Evolutionary conservation across 2,888 invertebrate genomes (phyloP).

Genomic region (Apamea crenata): DNA sequence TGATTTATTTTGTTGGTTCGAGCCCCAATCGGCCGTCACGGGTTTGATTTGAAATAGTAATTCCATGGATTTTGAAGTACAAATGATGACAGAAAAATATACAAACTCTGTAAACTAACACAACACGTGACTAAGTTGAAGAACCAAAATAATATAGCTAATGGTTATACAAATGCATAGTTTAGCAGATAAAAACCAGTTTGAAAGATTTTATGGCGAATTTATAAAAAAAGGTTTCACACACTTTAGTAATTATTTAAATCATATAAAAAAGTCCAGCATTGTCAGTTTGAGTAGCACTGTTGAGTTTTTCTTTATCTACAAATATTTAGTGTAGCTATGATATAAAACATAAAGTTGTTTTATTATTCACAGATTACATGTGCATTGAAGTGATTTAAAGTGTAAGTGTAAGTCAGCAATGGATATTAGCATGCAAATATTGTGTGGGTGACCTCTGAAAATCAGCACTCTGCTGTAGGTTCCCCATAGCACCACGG

Average conservation of each 20-base stretch:
- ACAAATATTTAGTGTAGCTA: no score
- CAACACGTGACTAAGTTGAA: background rate
- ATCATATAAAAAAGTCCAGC: background rate
- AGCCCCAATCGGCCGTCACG: background rate
- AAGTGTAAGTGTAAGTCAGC: background rate
- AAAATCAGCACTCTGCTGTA: no score
- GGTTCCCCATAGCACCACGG: no score
- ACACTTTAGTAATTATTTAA: background rate
- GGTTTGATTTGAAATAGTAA: no score
- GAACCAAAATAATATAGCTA: background rate
- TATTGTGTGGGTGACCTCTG: no score
- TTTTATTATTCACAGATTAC: background rate
- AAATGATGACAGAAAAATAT: no score
- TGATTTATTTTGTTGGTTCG: background rate
- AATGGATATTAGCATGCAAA: slow-evolving; percentile 3
- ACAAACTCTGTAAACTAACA: background rate
- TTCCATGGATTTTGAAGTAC: no score
- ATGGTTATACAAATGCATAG: background rate
- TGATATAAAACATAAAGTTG: no score
- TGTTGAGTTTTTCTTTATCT: no score
- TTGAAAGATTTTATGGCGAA: background rate
- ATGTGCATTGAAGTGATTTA: background rate
- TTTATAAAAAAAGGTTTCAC: background rate
- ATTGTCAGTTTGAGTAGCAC: no score
- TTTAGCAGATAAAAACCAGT: background rate